A percentile compares a stretch with the other conserved stretches of the same genome.
Evolutionary conservation across 2,797 vertebrate species (phyloP).

Genomic region (Tapirus indicus): DNA sequence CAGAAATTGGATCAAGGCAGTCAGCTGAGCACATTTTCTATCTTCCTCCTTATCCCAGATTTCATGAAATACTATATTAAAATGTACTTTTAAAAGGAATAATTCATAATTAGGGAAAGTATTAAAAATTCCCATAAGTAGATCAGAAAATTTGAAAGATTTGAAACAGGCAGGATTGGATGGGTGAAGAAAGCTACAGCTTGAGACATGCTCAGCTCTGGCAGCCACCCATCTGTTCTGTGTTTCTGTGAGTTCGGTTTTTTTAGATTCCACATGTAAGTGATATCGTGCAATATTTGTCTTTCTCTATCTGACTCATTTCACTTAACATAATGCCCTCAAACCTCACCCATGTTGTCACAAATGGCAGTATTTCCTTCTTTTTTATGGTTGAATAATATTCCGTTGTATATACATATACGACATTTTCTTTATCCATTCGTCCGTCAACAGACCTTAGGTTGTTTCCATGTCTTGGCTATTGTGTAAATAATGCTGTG

Average conservation of each 20-base stretch:
- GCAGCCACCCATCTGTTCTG: not conserved
- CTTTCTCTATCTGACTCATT: not conserved
- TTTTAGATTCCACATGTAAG: not conserved
- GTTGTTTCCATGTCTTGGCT: not conserved
- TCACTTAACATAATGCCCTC: not conserved
- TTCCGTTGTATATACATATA: not conserved
- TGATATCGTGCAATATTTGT: not conserved
- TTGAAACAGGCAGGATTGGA: not conserved
- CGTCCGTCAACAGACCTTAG: not conserved
- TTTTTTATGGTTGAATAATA: not conserved
- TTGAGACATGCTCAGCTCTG: not conserved
- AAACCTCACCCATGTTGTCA: not conserved
- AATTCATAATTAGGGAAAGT: not conserved
- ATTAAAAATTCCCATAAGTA: not conserved
- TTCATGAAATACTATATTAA: not conserved
- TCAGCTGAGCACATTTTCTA: not conserved
- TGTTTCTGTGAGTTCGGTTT: not conserved
- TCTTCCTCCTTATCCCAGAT: not conserved
- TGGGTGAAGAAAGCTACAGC: not conserved
- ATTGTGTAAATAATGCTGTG: not conserved
- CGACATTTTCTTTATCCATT: not conserved
- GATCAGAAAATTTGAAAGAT: not conserved
- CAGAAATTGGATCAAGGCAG: not conserved
- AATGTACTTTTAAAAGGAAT: conserved; percentile 7
- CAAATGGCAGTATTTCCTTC: not conserved